Base-by-base conservation (phyloP, 2,888 invertebrate genomes). In the Xiphydria camelus region DNA sequence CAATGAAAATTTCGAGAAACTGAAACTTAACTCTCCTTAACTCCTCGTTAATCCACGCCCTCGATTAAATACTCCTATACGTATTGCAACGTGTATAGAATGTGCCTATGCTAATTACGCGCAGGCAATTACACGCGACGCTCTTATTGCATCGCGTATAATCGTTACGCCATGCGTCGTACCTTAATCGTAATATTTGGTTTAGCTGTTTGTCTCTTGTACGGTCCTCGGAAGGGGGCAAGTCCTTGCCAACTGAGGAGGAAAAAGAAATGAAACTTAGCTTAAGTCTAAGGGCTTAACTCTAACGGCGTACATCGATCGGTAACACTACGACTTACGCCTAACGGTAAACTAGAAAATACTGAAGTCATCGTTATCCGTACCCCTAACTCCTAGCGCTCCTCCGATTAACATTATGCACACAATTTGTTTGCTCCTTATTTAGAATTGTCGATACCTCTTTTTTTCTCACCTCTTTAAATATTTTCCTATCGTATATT, bases 401-500 rank as follows among this genome's bases (percentile, higher is more conserved):
- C 23, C 23, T 15, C 18, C 6, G 3, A 22, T 45, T 40, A 45
- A 45, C 33, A 45, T 45, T 45, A 45, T 41, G 45, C 45, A 41
- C 45, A 45, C 45, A 41, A 39, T 41, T 45, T 23, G 15, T 17
- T 17, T 34, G n/a, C 5, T 31, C 2, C 5, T 32, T 12, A 33
- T 26, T 19, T 26, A 31, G 34, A 45, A 45, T 45, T 45, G 45
- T 45, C 45, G 45, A 45, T 45, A 45, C 45, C 45, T 45, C 29
- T 40, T 45, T 32, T 33, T 10, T 34, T 17, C 34, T n/a, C n/a
- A 34, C 10, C 2, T 18, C 14, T 4, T 14, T 10, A 39, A 48
- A 22, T 36, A 36, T 22, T 43, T 29, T 43, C n/a, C 10, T 44
- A 38, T 1, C 15, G 32, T 39, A 44, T 39, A 35, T 37, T 41